These are phyloP conservation scores for Haemorhous mexicanus DNA, from an alignment of 2,113 vertebrate genomes.

Conservation along the genomic window DNA sequence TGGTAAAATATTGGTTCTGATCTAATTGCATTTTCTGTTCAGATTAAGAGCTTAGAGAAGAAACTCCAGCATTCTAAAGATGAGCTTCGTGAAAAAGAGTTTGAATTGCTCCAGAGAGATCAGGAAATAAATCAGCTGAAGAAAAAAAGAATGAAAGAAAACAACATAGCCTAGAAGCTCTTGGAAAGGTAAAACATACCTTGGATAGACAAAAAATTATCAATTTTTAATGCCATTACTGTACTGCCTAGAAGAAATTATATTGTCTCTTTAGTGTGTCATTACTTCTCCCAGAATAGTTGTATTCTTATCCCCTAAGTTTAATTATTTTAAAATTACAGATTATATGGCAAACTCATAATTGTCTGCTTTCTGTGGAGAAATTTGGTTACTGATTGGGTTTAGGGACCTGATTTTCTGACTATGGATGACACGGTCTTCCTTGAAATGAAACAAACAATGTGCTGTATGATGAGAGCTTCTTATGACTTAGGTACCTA, in stretches of 20 bases:
- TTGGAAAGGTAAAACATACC: conserved; percentile 68
- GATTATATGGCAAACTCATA: background rate
- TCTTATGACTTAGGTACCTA: background rate
- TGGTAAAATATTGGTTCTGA: background rate
- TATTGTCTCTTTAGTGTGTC: background rate
- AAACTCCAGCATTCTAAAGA: conserved; percentile 71
- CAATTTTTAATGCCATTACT: background rate
- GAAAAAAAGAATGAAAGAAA: conserved; percentile 70
- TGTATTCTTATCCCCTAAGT: background rate
- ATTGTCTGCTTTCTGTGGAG: background rate
- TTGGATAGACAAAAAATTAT: background rate
- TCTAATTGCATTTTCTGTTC: background rate
- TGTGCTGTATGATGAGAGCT: background rate
- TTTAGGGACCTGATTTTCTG: background rate
- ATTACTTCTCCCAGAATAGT: background rate
- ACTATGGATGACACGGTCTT: background rate
- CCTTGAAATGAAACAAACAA: background rate
- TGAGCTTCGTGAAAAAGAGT: conserved; percentile 74
- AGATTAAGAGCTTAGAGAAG: conserved; percentile 73
- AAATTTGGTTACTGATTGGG: background rate
- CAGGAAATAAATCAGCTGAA: conserved; percentile 76
- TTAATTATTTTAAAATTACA: background rate
- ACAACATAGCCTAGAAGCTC: conserved; percentile 38
- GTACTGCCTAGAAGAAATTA: background rate
- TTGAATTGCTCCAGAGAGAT: conserved; percentile 72